A percentile compares a stretch with the other conserved stretches of the same genome.
phyloP scores from a whole-genome alignment of 2,888 invertebrate genomes.

The Octodonta nipae region DNA sequence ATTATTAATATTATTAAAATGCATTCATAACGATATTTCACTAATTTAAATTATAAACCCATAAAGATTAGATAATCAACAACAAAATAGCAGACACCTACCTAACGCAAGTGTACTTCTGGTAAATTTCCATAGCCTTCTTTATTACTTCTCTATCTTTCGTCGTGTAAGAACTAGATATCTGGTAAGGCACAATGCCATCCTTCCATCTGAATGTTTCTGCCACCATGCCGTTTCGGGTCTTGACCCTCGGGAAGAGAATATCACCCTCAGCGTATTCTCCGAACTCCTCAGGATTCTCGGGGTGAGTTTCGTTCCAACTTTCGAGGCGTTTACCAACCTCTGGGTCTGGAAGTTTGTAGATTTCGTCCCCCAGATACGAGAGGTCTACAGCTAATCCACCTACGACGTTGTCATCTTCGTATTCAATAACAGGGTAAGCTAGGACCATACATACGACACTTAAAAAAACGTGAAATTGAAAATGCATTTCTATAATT shows the following conservation, averaged over 20 bases:
- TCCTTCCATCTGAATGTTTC: slow-evolving; percentile 31
- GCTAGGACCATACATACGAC: no score
- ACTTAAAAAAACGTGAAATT: no score
- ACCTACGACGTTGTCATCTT: no score
- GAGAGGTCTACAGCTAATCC: no score
- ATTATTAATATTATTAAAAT: no score
- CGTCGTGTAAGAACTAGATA: slow-evolving; percentile 52
- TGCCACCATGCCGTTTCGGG: slow-evolving; percentile 14
- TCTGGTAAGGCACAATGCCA: slow-evolving; percentile 56
- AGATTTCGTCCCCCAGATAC: slow-evolving; percentile 42
- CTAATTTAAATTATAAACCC: no score
- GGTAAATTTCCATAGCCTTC: slow-evolving; percentile 61
- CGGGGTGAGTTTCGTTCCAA: slow-evolving; percentile 44
- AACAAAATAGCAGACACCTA: no score
- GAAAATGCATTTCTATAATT: no score
- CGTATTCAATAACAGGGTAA: no score
- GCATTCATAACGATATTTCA: no score
- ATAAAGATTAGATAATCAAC: no score
- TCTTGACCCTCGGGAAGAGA: slow-evolving; percentile 40
- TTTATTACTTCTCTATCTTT: slow-evolving; percentile 48
- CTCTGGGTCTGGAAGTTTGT: slow-evolving; percentile 36
- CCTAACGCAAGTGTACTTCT: slow-evolving; percentile 59
- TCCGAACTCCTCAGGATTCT: slow-evolving; percentile 70
- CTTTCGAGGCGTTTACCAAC: slow-evolving; percentile 35
- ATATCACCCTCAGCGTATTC: slow-evolving; percentile 62